Percentiles rank a stretch among this genome's conserved stretches.
Conservation (phyloP, 2,113 vertebrate species). For the Trinectes maculatus region DNA sequence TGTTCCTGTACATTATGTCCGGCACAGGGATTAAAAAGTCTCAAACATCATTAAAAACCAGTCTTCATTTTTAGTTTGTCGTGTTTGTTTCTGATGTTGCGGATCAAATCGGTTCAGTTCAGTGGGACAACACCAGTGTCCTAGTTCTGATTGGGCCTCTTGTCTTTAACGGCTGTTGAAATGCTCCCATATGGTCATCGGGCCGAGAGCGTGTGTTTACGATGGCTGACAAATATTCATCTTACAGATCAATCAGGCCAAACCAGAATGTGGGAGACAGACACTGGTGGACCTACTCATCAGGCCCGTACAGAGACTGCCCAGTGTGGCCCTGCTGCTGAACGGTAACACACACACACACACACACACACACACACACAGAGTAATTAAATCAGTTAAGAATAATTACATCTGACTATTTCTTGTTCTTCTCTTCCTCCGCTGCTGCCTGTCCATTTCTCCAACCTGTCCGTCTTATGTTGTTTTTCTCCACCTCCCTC, state of each 20-base stretch:
- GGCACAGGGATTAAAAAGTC: too few relatives aligned
- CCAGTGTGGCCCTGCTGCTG: conserved; percentile 93
- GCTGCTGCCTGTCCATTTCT: conserved; percentile 5
- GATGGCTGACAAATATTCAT: too few relatives aligned
- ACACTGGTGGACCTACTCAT: conserved; percentile 95
- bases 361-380: background rate
- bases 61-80: too few relatives aligned
- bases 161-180: too few relatives aligned
- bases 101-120: too few relatives aligned
- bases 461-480: background rate
- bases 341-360: conserved; percentile 84
- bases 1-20: too few relatives aligned
- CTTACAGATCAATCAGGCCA: conserved; percentile 93
- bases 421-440: background rate
- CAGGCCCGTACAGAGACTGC: conserved; percentile 95
- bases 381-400: background rate
- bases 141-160: too few relatives aligned
- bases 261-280: conserved; percentile 96
- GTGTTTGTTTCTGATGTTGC: too few relatives aligned
- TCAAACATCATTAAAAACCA: too few relatives aligned
- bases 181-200: too few relatives aligned
- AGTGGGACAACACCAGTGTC: too few relatives aligned
- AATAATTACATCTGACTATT: conserved; percentile 7
- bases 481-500: background rate
- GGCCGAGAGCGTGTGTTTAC: too few relatives aligned